Evolutionary conservation across 1,140 invertebrate genomes (phyloP).

Genomic region (Berghia stephanieae): DNA sequence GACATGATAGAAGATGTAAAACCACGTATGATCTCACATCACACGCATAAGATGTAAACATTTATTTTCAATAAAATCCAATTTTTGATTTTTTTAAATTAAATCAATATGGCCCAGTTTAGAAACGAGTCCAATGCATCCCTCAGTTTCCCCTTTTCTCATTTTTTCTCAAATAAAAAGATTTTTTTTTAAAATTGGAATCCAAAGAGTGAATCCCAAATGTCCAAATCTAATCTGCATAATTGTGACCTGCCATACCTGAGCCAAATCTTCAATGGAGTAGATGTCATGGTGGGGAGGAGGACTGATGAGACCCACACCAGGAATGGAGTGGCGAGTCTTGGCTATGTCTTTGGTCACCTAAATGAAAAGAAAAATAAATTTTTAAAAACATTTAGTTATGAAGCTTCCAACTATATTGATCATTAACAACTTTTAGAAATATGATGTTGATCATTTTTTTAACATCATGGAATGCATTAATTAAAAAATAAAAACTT

Average conservation of each 20-base stretch:
- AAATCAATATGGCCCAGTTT: too few species aligned
- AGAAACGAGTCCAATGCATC: too few species aligned
- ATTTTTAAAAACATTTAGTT: neutral
- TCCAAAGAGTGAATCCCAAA: too few species aligned
- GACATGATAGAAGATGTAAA: too few species aligned
- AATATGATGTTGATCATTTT: neutral
- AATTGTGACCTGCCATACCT: slow-evolving; percentile 67
- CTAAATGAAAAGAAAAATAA: slow-evolving; percentile 57
- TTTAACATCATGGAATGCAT: neutral
- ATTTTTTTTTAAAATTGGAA: too few species aligned
- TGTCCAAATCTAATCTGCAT: too few species aligned
- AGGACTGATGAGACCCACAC: slow-evolving; percentile 98
- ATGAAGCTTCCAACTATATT: neutral
- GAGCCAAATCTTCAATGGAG: slow-evolving; percentile 98
- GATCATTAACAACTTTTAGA: neutral
- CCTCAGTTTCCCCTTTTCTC: too few species aligned
- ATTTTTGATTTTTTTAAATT: too few species aligned
- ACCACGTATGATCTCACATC: too few species aligned
- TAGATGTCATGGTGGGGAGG: slow-evolving; percentile 99
- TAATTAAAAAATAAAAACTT: slow-evolving; percentile 1
- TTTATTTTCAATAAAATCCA: too few species aligned
- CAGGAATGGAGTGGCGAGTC: slow-evolving; percentile 93
- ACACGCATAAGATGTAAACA: too few species aligned
- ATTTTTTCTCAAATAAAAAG: too few species aligned
- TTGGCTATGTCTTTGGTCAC: slow-evolving; percentile 95